phyloP scores from a whole-genome alignment of 2,888 invertebrate species.

The Deilephila elpenor region DNA sequence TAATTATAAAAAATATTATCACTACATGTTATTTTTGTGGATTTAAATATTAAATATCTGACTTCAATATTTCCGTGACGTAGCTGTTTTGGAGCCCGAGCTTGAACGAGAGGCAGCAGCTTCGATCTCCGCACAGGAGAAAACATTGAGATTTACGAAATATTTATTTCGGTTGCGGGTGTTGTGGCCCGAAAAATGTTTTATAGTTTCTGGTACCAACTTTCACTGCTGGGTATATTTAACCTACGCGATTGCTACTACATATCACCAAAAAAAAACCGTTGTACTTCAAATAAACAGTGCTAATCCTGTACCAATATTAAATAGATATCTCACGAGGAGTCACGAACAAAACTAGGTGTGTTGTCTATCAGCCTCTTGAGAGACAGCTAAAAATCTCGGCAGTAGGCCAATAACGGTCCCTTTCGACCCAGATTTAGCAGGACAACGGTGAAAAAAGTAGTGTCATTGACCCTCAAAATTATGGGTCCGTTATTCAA shows the following conservation, averaged over 20 bases:
- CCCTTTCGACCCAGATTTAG: constrained; percentile 8
- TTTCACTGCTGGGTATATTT: too few relatives aligned
- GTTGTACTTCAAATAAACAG: too few relatives aligned
- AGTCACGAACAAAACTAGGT: background rate
- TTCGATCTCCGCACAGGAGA: too few relatives aligned
- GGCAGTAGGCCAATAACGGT: constrained; percentile 25
- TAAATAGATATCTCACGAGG: background rate
- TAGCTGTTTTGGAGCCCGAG: too few relatives aligned
- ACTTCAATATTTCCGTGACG: background rate
- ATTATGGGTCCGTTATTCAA: background rate
- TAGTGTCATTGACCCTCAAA: constrained; percentile 15
- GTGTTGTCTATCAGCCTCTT: background rate
- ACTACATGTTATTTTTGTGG: background rate
- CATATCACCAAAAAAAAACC: too few relatives aligned
- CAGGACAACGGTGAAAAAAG: constrained; percentile 21
- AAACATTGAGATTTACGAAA: too few relatives aligned
- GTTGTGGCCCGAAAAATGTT: too few relatives aligned
- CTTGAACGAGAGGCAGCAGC: too few relatives aligned
- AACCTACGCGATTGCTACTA: too few relatives aligned
- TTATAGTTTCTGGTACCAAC: too few relatives aligned
- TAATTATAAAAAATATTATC: background rate
- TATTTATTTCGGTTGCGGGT: too few relatives aligned
- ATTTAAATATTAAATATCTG: background rate
- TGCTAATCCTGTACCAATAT: too few relatives aligned
- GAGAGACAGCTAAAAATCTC: background rate